Evolutionary conservation across 2,888 invertebrate genomes (phyloP).

Genomic region (Amiota mariae): DNA sequence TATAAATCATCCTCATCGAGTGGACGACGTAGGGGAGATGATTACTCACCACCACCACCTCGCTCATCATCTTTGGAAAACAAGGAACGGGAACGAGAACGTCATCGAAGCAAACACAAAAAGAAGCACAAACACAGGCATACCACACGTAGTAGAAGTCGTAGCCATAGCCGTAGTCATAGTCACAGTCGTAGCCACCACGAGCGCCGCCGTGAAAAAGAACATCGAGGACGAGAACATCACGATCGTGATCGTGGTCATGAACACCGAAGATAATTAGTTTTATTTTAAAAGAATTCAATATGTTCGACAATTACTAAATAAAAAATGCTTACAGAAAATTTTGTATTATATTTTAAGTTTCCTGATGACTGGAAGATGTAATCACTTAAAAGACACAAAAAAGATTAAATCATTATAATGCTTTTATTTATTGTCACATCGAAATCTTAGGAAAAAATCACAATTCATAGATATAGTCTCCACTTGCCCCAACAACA

Average conservation of each 20-base stretch:
- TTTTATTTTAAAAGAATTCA: background rate
- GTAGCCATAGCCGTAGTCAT: constrained; percentile 57
- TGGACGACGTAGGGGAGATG: constrained; percentile 57
- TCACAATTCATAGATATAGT: too few relatives aligned
- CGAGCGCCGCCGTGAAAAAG: constrained; percentile 51
- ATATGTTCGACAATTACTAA: background rate
- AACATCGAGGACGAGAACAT: constrained; percentile 11
- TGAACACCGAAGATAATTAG: constrained; percentile 20
- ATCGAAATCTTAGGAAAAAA: too few relatives aligned
- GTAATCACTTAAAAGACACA: too few relatives aligned
- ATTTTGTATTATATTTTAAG: too few relatives aligned
- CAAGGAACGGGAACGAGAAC: constrained; percentile 57
- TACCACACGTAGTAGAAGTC: constrained; percentile 66
- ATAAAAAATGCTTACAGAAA: too few relatives aligned
- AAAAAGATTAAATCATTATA: too few relatives aligned
- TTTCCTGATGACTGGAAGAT: too few relatives aligned
- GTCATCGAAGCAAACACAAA: constrained; percentile 68
- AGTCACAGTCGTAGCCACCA: constrained; percentile 60
- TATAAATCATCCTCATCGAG: constrained; percentile 57
- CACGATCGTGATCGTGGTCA: background rate
- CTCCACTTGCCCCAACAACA: too few relatives aligned
- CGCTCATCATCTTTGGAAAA: constrained; percentile 39
- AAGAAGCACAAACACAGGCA: constrained; percentile 71
- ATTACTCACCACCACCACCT: constrained; percentile 51
- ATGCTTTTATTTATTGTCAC: too few relatives aligned